Conservation (phyloP, 2,113 vertebrate genomes). For the Plestiodon gilberti region DNA sequence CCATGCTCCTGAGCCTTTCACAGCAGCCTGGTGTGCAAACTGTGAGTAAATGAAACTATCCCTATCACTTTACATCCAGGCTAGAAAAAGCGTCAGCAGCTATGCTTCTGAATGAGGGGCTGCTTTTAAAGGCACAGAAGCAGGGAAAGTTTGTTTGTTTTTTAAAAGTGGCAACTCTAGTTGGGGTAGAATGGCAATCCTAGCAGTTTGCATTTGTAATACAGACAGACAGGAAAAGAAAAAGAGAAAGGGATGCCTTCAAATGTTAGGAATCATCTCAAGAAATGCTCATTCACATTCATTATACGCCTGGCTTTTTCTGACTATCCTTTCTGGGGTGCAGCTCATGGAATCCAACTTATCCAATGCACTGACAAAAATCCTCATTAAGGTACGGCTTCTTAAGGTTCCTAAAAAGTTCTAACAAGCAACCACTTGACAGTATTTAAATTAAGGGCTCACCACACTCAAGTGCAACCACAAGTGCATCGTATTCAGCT, state of each 20-base stretch:
- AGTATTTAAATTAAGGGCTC: slow-evolving; percentile 38
- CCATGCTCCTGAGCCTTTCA: neutral
- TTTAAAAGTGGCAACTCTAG: neutral
- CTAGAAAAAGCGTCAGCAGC: neutral
- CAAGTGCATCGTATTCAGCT: neutral
- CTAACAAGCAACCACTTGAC: slow-evolving; percentile 36
- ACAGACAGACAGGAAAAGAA: neutral
- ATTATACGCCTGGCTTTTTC: neutral
- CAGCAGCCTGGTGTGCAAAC: neutral
- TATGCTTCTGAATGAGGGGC: neutral
- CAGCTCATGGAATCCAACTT: neutral
- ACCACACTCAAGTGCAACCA: neutral
- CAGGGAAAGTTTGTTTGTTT: too few relatives aligned
- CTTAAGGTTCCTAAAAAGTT: slow-evolving; percentile 19
- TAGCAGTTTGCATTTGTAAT: neutral
- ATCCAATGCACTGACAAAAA: slow-evolving; percentile 49
- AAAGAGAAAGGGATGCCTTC: too few relatives aligned
- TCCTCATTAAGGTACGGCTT: slow-evolving; percentile 47
- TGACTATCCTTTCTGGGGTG: too few relatives aligned
- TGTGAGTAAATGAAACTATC: neutral
- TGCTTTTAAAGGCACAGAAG: neutral
- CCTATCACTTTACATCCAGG: neutral
- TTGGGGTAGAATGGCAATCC: too few relatives aligned
- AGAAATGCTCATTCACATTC: neutral
- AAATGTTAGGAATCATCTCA: neutral